Evolutionary conservation across 2,888 invertebrate species (phyloP), one percentile per base, ranked within the genome.

Genomic region (Lymantria dispar): DNA sequence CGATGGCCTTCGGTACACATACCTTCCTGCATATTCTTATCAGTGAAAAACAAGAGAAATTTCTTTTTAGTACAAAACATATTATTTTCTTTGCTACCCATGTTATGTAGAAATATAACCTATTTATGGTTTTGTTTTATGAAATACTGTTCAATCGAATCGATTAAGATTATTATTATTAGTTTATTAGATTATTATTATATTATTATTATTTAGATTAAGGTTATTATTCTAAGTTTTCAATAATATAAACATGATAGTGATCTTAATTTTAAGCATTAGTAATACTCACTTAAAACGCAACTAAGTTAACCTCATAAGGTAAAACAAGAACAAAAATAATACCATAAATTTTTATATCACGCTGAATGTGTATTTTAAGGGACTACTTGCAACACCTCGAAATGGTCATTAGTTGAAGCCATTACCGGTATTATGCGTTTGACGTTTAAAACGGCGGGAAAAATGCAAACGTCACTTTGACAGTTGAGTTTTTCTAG

Each of bases 401-500:
- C 33, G 14, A 48, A 58, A 63, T 49, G 54, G 60, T 43, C 52
- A 52, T 44, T 64, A 60, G 48, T 50, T 38, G 52, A 40, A 39
- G 42, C 7, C 40, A 40, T 40, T 38, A 38, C 30, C 44, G 45
- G 39, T 47, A 43, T 38, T 43, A 44, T 52, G 47, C 55, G 39
- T 52, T 56, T 66, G 67, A 60, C 52, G 67, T 63, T 54, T 54
- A 66, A 58, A 56, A 60, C 48, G 61, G 64, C 61, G 67, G 58
- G 56, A 43, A 66, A 64, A 66, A 63, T 63, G 61, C 56, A 67
- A 67, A 67, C 64, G 54, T 67, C 64, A 65, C 52, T 56, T 63
- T 67, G 64, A 65, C 67, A 63, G 61, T 67, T 63, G 54, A 29
- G 48, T 60, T 66, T 65, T 60, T 66, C 48, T 47, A 15, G 15